Evolutionary conservation across 2,888 invertebrate genomes (phyloP).

Genomic region (Ernsta delagoae): DNA sequence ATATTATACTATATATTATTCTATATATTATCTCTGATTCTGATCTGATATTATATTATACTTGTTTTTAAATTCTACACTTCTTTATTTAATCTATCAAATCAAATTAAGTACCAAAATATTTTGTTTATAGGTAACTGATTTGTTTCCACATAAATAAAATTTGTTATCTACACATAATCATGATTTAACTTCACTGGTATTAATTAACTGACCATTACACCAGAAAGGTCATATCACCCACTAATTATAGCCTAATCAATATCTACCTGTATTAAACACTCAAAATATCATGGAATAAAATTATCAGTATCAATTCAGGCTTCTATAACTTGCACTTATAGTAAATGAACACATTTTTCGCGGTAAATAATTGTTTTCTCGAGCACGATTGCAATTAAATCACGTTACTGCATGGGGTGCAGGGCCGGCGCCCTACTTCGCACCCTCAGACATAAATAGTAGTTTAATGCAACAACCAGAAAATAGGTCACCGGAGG

Average conservation of each 20-base stretch:
- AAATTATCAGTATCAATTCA: not conserved
- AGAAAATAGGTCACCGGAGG: slow-evolving; percentile 84
- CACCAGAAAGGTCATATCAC: too few relatives aligned
- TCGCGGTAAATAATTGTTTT: not conserved
- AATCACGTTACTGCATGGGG: slow-evolving; percentile 60
- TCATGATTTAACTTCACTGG: too few relatives aligned
- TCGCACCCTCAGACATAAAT: slow-evolving; percentile 77
- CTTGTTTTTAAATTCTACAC: too few relatives aligned
- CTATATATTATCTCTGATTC: too few relatives aligned
- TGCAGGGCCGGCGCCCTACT: slow-evolving; percentile 72
- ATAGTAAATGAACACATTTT: not conserved
- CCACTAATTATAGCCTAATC: not conserved
- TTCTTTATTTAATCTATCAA: too few relatives aligned
- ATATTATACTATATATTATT: too few relatives aligned
- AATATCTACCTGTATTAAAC: slow-evolving; percentile 14
- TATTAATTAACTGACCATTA: too few relatives aligned
- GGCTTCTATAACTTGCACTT: not conserved
- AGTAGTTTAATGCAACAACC: slow-evolving; percentile 81
- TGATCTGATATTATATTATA: too few relatives aligned
- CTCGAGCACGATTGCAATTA: slow-evolving; percentile 16
- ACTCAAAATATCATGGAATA: slow-evolving; percentile 5
- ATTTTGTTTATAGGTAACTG: too few relatives aligned
- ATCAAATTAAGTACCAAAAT: too few relatives aligned
- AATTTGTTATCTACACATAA: too few relatives aligned
- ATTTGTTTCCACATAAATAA: too few relatives aligned